Conservation (phyloP, 1,140 invertebrate species). For the Drosophila tani region DNA sequence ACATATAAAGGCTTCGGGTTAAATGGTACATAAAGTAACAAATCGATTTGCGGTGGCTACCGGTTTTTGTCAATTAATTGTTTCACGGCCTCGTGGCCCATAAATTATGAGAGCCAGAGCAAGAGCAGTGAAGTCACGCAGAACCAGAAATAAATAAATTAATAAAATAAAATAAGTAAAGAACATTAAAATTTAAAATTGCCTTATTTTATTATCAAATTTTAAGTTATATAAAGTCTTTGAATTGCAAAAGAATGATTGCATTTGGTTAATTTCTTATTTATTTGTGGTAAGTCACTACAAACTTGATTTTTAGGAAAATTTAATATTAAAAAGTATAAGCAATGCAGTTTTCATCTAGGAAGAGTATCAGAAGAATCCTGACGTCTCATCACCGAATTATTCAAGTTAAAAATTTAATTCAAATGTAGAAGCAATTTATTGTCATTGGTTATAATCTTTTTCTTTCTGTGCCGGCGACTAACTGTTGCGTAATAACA, state of each 20-base stretch:
- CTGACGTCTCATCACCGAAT: no score
- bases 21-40: constrained; percentile 25
- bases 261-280: no score
- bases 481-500: constrained; percentile 27
- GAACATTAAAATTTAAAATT: neutral
- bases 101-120: constrained; percentile 12
- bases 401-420: no score
- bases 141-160: neutral
- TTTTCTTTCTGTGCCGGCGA: neutral
- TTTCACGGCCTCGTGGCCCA: constrained; percentile 5
- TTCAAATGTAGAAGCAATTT: neutral
- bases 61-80: constrained; percentile 40
- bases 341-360: neutral
- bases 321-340: neutral
- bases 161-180: no score
- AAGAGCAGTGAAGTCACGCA: neutral
- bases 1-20: constrained; percentile 18
- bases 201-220: no score
- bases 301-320: no score
- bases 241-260: no score
- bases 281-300: no score
- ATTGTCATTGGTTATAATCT: no score
- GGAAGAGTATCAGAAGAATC: no score
- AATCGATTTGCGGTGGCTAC: constrained; percentile 39
- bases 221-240: no score